Base-by-base conservation (phyloP, 2,888 invertebrate species). In the Iselma pallidipennis region DNA sequence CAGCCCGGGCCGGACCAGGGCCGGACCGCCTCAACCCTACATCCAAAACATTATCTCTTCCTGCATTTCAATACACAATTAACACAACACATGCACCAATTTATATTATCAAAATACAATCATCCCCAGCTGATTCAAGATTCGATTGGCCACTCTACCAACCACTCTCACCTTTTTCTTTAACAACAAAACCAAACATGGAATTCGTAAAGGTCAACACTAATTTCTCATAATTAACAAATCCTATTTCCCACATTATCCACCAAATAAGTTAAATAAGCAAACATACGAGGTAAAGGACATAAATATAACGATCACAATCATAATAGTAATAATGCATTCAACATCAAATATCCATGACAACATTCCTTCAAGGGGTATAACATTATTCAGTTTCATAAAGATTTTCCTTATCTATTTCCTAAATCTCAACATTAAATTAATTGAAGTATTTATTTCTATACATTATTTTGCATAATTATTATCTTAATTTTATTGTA, bases 1-100 rank as follows among this genome's bases (percentile, higher is more conserved):
- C 57, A 55, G 60, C 63, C 63, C 60, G 64, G 57, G 50, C 57
- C 50, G 33, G 33, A 57, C 54, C 63, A 55, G 59, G 63, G 63
- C 53, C 52, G 52, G 52, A 52, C 23, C 21, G 45, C 4, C n/a
- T 45, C 45, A 45, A 45, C 45, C 23, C 45, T 45, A 19, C 10
- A 45, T 21, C 1, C 45, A 23, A 45, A 45, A 45, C 21, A 45
- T 23, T 19, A 42, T 21, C 42, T 21, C 45, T 45, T 45, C 45
- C 45, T 45, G 1, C 23, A 21, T 10, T 45, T 23, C 12, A 45
- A 21, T 45, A 23, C 5, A 45, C 12, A 45, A 45, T 21, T 45
- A 45, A 23, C 12, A 45, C 10, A 23, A 23, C 21, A 21, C 12
- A n/a, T n/a, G 10, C 23, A 23, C 12, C 5, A 45, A 1, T 37